phyloP scores from a whole-genome alignment of 2,888 invertebrate species.

The Acanthosepion lycidas region DNA sequence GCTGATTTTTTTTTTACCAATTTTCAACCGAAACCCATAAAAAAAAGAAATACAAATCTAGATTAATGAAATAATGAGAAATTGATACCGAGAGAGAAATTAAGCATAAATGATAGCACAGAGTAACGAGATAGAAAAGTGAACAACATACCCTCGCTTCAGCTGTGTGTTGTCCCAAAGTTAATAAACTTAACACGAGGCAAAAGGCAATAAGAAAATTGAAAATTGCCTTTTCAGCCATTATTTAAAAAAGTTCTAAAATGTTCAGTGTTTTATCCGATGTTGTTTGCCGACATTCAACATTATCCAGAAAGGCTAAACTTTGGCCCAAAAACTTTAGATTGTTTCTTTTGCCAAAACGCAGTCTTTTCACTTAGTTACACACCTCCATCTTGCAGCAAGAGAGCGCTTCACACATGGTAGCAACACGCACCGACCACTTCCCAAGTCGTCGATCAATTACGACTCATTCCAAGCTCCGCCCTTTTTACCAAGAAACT shows the following conservation, averaged over 20 bases:
- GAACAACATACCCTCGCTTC: not conserved
- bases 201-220: not conserved
- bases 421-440: slow-evolving; percentile 17
- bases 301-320: slow-evolving; percentile 43
- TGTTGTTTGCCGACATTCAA: slow-evolving; percentile 10
- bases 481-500: not conserved
- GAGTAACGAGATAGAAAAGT: not conserved
- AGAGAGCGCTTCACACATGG: slow-evolving; percentile 35
- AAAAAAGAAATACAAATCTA: no score
- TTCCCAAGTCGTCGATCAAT: not conserved
- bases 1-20: no score
- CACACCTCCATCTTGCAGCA: slow-evolving; percentile 44
- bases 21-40: no score
- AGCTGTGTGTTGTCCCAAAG: not conserved
- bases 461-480: not conserved
- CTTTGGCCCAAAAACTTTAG: slow-evolving; percentile 38
- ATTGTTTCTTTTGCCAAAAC: slow-evolving; percentile 44
- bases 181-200: slow-evolving; percentile 1
- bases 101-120: no score
- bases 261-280: slow-evolving; percentile 8
- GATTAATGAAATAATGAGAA: no score
- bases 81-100: no score
- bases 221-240: not conserved
- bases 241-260: not conserved
- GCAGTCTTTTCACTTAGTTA: not conserved